Base-by-base conservation (phyloP, 2,113 vertebrate genomes). In the Rhynchomys soricoides region DNA sequence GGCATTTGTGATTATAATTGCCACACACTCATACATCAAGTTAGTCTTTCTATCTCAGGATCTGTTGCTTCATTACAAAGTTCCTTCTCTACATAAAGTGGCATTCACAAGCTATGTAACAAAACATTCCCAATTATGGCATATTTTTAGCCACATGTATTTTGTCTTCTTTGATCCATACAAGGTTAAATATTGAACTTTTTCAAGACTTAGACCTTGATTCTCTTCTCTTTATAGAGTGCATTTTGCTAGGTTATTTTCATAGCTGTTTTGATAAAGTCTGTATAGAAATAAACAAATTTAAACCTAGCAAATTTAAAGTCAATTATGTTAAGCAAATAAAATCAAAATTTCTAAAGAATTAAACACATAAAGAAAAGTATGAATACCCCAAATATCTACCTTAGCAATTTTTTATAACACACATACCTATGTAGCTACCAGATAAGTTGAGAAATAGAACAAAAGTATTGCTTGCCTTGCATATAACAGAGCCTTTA, bases 221-320 rank as follows among this genome's bases (percentile, higher is more conserved):
- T 95, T 6, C 22, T 82, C 15, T 91, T 12, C 7, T 82, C 62
- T 93, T 79, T 26, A 71, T 22, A 31, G 5, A 10, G 2, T 75
- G 12, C 75, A 16, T 93, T 85, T 11, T 79, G 45, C 31, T 83
- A 82, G 9, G 16, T 91, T 74, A 71, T 52, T 94, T 96, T 45
- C 7, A 77, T 57, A 92, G 31, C 66, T 90, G 21, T 81, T 77
- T 90, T 95, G 45, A 89, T 10, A 82, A 96, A 91, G 26, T 75
- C 0, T 68, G 55, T 74, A 74, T 88, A 64, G 77, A 85, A 78
- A 88, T 22, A 74, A 75, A 82, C 83, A 55, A 89, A 71, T 71
- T 93, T 66, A 73, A 45, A 40, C 77, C 73, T 83, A 26, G 9
- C 8, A 55, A 59, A 24, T 86, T 92, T 55, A 94, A 86, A 43